A percentile compares a stretch with the other conserved stretches of the same genome.
Evolutionary conservation across 1,140 invertebrate genomes (phyloP).

Genomic region (Pseudomyrmex pallidus): DNA sequence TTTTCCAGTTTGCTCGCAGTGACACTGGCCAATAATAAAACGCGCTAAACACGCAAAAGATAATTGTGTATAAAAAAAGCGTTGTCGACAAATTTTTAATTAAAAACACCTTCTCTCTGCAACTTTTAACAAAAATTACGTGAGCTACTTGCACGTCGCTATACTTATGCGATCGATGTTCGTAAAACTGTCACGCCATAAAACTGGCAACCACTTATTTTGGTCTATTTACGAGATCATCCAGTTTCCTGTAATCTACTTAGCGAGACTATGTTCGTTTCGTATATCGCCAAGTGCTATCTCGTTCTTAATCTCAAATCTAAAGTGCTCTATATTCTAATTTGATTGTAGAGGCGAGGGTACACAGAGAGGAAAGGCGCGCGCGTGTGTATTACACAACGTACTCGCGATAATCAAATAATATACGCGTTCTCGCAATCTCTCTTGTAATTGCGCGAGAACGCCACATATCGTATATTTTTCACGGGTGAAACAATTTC

Average conservation of each 20-base stretch:
- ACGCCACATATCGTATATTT: slow-evolving; percentile 14
- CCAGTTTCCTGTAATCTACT: slow-evolving; percentile 2
- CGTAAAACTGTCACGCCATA: slow-evolving; percentile 16
- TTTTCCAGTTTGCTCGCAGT: background rate
- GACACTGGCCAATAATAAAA: slow-evolving; percentile 57
- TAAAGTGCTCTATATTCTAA: slow-evolving; percentile 36
- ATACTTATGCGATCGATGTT: background rate
- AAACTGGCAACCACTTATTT: background rate
- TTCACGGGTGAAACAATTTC: background rate
- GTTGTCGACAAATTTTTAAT: background rate
- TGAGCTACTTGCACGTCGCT: background rate
- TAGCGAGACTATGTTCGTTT: slow-evolving; percentile 1
- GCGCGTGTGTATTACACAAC: background rate
- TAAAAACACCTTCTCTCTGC: background rate
- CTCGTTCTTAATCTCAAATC: slow-evolving; percentile 28
- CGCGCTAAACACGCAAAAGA: slow-evolving; percentile 12
- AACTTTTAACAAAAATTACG: background rate
- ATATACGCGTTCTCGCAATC: slow-evolving; percentile 20
- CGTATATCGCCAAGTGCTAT: slow-evolving; percentile 22
- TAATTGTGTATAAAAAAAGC: no score
- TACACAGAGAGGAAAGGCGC: background rate
- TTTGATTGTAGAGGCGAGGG: slow-evolving; percentile 12
- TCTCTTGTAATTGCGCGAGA: background rate
- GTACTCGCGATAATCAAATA: slow-evolving; percentile 19
- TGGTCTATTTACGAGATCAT: slow-evolving; percentile 5